Conservation (phyloP, 2,888 invertebrate genomes). For the Dolichopus griseipennis region DNA sequence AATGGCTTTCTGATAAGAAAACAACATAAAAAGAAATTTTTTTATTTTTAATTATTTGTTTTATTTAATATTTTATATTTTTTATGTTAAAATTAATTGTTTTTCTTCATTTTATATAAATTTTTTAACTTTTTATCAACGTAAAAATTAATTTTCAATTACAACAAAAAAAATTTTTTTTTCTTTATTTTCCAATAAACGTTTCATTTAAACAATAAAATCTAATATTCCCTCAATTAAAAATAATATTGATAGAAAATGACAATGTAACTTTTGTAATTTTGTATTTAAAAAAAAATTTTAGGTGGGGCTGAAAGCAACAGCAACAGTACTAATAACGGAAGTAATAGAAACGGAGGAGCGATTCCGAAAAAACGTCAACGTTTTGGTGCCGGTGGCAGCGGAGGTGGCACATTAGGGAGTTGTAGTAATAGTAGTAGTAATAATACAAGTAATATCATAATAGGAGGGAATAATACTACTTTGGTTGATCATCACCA, state of each 20-base stretch:
- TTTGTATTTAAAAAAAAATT: not conserved
- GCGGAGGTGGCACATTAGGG: constrained; percentile 7
- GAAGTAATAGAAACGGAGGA: constrained; percentile 15
- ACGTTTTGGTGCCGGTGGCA: constrained; percentile 19
- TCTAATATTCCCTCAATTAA: too few relatives aligned
- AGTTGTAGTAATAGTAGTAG: constrained; percentile 1
- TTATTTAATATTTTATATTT: not conserved
- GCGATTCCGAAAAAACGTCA: constrained; percentile 25
- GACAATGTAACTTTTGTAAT: not conserved
- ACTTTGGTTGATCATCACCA: constrained; percentile 25
- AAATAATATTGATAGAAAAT: not conserved
- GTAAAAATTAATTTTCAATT: not conserved
- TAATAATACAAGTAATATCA: not conserved
- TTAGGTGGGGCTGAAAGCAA: not conserved
- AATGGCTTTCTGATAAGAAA: too few relatives aligned
- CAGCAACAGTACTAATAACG: not conserved
- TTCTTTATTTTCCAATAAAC: not conserved
- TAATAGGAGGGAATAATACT: constrained; percentile 4
- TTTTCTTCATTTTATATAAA: not conserved
- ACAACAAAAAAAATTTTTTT: not conserved
- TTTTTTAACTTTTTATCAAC: not conserved
- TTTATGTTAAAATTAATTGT: not conserved
- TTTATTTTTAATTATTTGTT: not conserved
- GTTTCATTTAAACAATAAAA: not conserved
- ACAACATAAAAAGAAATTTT: too few relatives aligned